These are phyloP conservation scores for Nycticryphes semicollaris DNA, from an alignment of 2,113 vertebrate species.

Conservation along the genomic window DNA sequence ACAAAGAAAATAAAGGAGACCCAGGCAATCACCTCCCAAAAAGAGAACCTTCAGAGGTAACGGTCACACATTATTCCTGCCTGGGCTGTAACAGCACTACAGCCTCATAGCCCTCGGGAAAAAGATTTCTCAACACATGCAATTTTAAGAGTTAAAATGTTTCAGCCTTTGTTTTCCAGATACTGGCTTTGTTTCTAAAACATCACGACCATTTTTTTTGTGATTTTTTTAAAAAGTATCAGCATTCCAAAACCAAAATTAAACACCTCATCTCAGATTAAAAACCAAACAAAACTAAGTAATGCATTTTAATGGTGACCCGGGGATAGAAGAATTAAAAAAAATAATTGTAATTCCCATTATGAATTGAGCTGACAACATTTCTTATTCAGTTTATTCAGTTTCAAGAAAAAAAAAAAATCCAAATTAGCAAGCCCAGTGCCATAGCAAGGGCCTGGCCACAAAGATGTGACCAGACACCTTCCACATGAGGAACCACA, in stretches of 20 bases:
- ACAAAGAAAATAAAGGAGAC: slow-evolving; percentile 81
- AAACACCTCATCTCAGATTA: background rate
- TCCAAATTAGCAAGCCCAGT: background rate
- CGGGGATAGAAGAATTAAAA: background rate
- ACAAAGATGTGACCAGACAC: background rate
- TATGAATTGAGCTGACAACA: background rate
- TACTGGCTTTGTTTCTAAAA: background rate
- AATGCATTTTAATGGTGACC: background rate
- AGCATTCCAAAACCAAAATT: background rate
- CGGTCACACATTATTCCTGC: background rate
- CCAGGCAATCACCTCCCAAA: slow-evolving; percentile 79
- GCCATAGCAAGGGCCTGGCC: background rate
- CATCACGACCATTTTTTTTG: background rate
- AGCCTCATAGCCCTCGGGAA: background rate
- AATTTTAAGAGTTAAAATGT: background rate
- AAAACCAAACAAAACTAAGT: background rate
- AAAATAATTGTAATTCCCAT: background rate
- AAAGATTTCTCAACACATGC: background rate
- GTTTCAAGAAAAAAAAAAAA: background rate
- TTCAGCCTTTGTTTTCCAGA: background rate
- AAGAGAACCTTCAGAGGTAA: slow-evolving; percentile 83
- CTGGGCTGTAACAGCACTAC: background rate
- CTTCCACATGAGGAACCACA: background rate
- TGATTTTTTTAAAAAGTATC: background rate
- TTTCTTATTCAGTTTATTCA: background rate